A percentile compares a stretch with the other conserved stretches of the same genome.
Evolutionary conservation across 2,888 invertebrate species (phyloP).

Genomic region (Rotaria sp.): DNA sequence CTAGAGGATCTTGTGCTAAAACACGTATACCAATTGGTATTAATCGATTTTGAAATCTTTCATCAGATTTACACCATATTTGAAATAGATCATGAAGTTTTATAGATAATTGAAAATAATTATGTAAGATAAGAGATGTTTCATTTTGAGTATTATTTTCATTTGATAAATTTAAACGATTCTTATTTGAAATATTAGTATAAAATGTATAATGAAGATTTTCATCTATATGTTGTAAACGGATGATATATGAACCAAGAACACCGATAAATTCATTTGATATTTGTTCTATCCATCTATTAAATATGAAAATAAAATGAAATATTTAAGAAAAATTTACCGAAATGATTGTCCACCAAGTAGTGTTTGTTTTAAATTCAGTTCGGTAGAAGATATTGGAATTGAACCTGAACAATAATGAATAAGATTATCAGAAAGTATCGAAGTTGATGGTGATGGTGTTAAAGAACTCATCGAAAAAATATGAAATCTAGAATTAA

Average conservation of each 20-base stretch:
- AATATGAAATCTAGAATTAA: background rate
- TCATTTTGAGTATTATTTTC: slow-evolving; percentile 40
- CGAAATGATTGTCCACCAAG: slow-evolving; percentile 40
- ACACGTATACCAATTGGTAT: slow-evolving; percentile 71
- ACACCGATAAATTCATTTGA: slow-evolving; percentile 32
- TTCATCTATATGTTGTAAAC: slow-evolving; percentile 25
- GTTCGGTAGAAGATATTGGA: background rate
- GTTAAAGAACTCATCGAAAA: background rate
- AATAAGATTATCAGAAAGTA: background rate
- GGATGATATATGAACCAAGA: slow-evolving; percentile 15
- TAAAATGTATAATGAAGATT: slow-evolving; percentile 30
- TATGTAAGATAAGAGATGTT: slow-evolving; percentile 55
- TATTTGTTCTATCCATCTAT: background rate
- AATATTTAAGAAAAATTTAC: background rate
- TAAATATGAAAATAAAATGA: background rate
- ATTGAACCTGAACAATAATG: background rate
- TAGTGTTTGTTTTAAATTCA: slow-evolving; percentile 38
- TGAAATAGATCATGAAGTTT: slow-evolving; percentile 67
- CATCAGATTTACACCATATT: slow-evolving; percentile 69
- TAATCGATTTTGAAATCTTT: slow-evolving; percentile 63
- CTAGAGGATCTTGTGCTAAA: slow-evolving; percentile 77
- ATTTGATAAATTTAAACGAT: background rate
- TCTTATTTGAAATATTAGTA: background rate
- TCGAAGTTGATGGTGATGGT: background rate
- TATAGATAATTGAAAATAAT: slow-evolving; percentile 72